These are phyloP conservation scores for Xenops minutus DNA, from an alignment of 2,797 vertebrate species.

Conservation along the genomic window DNA sequence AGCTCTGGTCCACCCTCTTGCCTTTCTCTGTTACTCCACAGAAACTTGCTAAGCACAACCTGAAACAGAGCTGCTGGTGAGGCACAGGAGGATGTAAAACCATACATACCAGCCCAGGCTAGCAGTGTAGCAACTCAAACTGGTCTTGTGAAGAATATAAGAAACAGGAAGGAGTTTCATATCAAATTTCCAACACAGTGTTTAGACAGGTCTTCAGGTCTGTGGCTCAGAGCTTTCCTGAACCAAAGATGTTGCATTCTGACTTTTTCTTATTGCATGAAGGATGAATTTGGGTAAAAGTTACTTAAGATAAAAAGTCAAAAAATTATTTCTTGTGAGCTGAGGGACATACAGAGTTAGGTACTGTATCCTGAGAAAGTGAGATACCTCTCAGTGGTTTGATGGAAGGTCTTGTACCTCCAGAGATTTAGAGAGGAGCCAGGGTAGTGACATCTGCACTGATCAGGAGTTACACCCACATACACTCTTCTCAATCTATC, in stretches of 20 bases:
- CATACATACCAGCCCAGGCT: background rate
- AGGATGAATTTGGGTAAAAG: background rate
- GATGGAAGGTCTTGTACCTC: background rate
- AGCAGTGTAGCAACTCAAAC: background rate
- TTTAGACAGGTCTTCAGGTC: background rate
- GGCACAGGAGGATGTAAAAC: background rate
- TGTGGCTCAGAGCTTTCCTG: background rate
- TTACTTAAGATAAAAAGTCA: background rate
- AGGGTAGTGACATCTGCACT: background rate
- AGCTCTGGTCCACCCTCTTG: accelerated
- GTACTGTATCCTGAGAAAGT: background rate
- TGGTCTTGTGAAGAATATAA: background rate
- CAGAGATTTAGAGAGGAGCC: background rate
- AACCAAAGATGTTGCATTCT: background rate
- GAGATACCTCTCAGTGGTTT: background rate
- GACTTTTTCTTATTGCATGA: background rate
- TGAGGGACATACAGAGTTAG: background rate
- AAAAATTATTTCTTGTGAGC: background rate
- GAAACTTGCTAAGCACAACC: background rate
- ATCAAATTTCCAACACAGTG: background rate
- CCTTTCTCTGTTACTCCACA: background rate
- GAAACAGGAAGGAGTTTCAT: background rate
- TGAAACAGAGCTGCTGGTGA: background rate
- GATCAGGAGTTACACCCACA: background rate
- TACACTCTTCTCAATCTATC: background rate